These are phyloP conservation scores for Hymenopus coronatus DNA, from an alignment of 2,888 invertebrate genomes.

Conservation along the genomic window DNA sequence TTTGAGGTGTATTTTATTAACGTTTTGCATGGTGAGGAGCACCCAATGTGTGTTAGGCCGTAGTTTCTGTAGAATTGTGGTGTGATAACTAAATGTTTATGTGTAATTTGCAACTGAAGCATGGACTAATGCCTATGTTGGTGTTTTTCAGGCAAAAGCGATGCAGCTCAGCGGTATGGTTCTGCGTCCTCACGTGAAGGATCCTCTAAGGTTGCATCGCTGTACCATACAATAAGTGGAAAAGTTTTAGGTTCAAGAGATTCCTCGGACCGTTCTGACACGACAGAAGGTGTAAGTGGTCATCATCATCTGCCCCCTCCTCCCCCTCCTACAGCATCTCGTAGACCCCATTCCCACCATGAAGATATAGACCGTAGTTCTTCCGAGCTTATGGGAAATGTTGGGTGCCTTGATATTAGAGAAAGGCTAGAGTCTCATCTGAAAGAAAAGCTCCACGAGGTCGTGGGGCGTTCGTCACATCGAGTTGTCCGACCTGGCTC, in stretches of 20 bases:
- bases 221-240: conserved; percentile 39
- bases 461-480: conserved; percentile 42
- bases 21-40: too few species aligned
- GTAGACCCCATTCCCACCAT: conserved; percentile 24
- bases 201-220: conserved; percentile 36
- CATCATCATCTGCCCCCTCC: conserved; percentile 30
- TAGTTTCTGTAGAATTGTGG: too few species aligned
- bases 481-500: conserved; percentile 23
- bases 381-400: conserved; percentile 20
- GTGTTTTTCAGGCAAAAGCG: conserved; percentile 23
- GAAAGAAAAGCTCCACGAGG: conserved; percentile 48
- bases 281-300: neutral
- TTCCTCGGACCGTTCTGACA: conserved; percentile 19
- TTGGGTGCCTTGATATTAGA: conserved; percentile 28
- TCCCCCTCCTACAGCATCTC: conserved; percentile 23
- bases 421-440: conserved; percentile 46
- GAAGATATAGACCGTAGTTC: conserved; percentile 9
- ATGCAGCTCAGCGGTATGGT: conserved; percentile 12
- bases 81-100: too few species aligned
- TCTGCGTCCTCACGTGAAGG: conserved; percentile 22
- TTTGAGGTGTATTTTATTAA: too few species aligned
- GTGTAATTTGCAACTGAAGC: too few species aligned
- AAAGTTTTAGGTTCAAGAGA: conserved; percentile 36
- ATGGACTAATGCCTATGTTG: neutral
- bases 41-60: too few species aligned